Evolutionary conservation across 1,140 invertebrate genomes (phyloP).

Genomic region (Calliphora vicina): DNA sequence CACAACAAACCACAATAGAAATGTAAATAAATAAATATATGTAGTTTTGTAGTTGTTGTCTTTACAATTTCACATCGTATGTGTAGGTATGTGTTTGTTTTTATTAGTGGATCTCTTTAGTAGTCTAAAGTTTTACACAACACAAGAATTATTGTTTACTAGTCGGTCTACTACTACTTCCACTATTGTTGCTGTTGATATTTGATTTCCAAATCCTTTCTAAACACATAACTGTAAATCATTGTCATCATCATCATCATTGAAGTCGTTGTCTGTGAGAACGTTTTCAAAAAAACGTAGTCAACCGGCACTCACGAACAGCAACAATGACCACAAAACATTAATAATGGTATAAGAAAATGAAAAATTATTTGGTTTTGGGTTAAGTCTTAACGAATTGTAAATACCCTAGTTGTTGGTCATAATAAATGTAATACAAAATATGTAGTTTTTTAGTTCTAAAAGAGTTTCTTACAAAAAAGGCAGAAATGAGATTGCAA

Average conservation of each 20-base stretch:
- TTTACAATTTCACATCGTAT: background rate
- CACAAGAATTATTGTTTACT: background rate
- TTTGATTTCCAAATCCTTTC: conserved; percentile 13
- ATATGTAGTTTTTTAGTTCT: no score
- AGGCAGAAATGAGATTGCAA: no score
- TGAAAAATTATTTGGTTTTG: no score
- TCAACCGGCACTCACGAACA: background rate
- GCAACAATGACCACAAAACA: background rate
- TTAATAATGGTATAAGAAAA: background rate
- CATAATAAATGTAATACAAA: no score
- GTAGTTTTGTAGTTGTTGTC: background rate
- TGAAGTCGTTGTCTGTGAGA: background rate
- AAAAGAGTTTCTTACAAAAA: no score
- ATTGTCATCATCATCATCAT: conserved; percentile 26
- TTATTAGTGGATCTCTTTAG: background rate
- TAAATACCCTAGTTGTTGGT: no score
- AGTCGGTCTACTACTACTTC: background rate
- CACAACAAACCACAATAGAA: background rate
- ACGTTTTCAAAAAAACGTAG: background rate
- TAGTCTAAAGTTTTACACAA: background rate
- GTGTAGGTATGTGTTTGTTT: background rate
- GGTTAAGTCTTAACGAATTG: no score
- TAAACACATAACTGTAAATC: conserved; percentile 29
- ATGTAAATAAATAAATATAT: background rate
- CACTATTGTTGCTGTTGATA: background rate